phyloP scores from a whole-genome alignment of 2,888 invertebrate species.

The Coelogynopora nodosa region DNA sequence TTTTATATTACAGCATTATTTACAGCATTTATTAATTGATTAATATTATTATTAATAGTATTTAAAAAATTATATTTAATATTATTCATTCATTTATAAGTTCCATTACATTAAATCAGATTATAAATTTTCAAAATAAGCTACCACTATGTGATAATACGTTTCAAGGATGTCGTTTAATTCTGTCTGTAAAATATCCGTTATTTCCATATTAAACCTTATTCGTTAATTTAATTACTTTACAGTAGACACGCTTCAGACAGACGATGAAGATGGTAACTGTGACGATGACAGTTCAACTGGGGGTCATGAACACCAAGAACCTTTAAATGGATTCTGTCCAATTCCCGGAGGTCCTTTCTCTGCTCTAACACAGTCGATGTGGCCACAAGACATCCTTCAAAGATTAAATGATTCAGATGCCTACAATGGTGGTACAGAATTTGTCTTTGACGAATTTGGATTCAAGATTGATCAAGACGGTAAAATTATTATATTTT shows the following conservation, averaged over 20 bases:
- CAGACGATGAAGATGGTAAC: constrained; percentile 6
- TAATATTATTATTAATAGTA: too few relatives aligned
- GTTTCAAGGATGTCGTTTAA: too few relatives aligned
- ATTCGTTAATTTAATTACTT: background rate
- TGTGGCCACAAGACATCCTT: constrained; percentile 89
- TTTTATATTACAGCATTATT: too few relatives aligned
- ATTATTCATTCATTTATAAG: too few relatives aligned
- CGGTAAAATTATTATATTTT: too few relatives aligned
- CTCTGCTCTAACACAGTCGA: constrained; percentile 86
- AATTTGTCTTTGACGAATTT: constrained; percentile 88
- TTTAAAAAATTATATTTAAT: too few relatives aligned
- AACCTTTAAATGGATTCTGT: constrained; percentile 48
- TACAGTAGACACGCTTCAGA: background rate
- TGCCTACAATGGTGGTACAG: constrained; percentile 70
- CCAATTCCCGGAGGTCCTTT: constrained; percentile 73
- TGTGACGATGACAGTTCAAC: background rate
- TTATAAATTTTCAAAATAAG: too few relatives aligned
- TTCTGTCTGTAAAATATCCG: too few relatives aligned
- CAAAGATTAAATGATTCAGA: constrained; percentile 68
- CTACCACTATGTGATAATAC: too few relatives aligned
- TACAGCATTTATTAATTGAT: too few relatives aligned
- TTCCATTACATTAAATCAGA: too few relatives aligned
- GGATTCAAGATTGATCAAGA: constrained; percentile 92
- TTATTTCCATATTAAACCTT: too few relatives aligned
- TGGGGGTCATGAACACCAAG: background rate